Evolutionary conservation across 2,888 invertebrate genomes (phyloP).

Genomic region (Branchipolynoe longqiensis): DNA sequence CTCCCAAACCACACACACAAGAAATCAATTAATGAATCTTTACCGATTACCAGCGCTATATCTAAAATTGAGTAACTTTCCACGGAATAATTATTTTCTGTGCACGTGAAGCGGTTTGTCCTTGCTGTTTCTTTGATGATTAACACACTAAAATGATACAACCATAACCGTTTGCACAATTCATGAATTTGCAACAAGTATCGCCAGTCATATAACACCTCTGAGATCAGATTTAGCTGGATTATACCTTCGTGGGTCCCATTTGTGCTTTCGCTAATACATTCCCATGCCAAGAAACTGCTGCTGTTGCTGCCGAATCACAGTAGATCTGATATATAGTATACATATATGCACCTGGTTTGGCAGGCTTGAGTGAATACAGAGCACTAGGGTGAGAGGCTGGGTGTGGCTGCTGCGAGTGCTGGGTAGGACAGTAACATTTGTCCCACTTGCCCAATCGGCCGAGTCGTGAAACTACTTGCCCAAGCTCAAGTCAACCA

Average conservation of each 20-base stretch:
- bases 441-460: too few species aligned
- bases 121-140: slow-evolving; percentile 28
- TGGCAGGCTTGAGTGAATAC: neutral
- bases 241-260: neutral
- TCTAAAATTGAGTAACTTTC: too few species aligned
- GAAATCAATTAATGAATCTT: too few species aligned
- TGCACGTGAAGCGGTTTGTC: slow-evolving; percentile 32
- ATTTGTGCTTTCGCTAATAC: neutral
- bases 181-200: too few species aligned
- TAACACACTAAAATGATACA: slow-evolving; percentile 12
- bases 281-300: neutral
- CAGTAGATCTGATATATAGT: neutral
- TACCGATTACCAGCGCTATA: too few species aligned
- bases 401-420: too few species aligned
- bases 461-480: too few species aligned
- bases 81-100: neutral
- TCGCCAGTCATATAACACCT: too few species aligned
- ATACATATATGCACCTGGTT: neutral
- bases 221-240: slow-evolving; percentile 42
- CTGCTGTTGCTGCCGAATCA: slow-evolving; percentile 44
- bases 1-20: too few species aligned
- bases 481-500: too few species aligned
- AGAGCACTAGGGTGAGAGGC: too few species aligned
- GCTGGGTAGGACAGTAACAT: too few species aligned
- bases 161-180: neutral